These are phyloP conservation scores for Rhyacophila brunnea DNA, from an alignment of 1,140 invertebrate genomes.

Conservation along the genomic window DNA sequence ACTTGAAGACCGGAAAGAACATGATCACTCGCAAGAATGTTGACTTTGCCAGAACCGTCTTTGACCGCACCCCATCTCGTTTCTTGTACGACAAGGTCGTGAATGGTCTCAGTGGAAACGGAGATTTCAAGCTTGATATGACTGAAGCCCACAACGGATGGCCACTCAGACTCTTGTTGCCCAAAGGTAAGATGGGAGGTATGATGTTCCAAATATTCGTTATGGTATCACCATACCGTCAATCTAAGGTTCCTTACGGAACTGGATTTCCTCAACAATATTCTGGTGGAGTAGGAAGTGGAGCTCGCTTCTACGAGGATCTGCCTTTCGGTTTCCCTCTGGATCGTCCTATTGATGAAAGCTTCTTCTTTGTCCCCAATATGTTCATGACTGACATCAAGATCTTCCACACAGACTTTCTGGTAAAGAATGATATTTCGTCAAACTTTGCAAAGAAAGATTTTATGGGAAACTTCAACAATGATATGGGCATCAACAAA, in stretches of 20 bases:
- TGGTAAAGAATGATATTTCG: not conserved
- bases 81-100: conserved; percentile 50
- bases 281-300: conserved; percentile 39
- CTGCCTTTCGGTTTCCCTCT: conserved; percentile 67
- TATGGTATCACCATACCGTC: conserved; percentile 51
- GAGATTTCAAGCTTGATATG: conserved; percentile 51
- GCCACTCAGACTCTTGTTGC: conserved; percentile 59
- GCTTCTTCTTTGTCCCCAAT: conserved; percentile 61
- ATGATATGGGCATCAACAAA: not conserved
- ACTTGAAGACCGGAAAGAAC: conserved; percentile 64
- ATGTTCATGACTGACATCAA: conserved; percentile 64
- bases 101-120: conserved; percentile 45
- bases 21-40: conserved; percentile 53
- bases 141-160: conserved; percentile 56
- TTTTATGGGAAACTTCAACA: not conserved
- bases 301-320: conserved; percentile 49
- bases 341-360: conserved; percentile 61
- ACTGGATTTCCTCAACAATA: not conserved
- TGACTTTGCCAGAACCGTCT: conserved; percentile 50
- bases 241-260: conserved; percentile 28
- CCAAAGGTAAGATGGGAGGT: conserved; percentile 60
- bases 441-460: too few relatives aligned
- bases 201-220: conserved; percentile 59
- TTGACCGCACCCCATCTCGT: conserved; percentile 54
- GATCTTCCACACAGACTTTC: conserved; percentile 54